phyloP scores from a whole-genome alignment of 2,113 vertebrate species.

The Plotosus lineatus region DNA sequence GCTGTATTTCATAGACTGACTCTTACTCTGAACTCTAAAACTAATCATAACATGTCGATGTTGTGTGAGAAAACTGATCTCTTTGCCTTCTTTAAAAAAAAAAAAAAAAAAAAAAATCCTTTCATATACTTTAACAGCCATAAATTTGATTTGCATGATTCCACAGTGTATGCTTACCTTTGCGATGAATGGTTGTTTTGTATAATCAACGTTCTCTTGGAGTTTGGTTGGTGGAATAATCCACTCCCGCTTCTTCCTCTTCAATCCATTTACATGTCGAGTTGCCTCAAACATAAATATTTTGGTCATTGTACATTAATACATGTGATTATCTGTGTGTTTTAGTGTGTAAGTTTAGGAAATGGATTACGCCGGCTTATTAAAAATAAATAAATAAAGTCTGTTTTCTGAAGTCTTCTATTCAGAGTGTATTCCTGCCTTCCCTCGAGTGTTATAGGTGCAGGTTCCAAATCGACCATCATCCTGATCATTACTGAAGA shows the following conservation, averaged over 20 bases:
- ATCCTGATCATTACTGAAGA: not conserved
- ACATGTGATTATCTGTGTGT: not conserved
- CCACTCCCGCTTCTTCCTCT: conserved; percentile 69
- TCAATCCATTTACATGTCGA: conserved; percentile 26
- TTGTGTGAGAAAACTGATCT: not conserved
- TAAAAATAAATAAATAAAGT: not conserved
- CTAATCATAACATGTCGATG: not conserved
- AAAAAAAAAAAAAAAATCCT: too few species aligned
- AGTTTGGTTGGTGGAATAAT: conserved; percentile 67
- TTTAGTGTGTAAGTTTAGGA: too few species aligned
- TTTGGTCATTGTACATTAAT: not conserved
- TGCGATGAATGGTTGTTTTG: conserved; percentile 53
- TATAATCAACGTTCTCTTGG: conserved; percentile 65
- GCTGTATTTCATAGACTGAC: not conserved
- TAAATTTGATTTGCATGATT: not conserved
- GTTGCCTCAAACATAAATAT: conserved; percentile 22
- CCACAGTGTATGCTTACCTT: conserved; percentile 59
- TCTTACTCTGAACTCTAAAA: not conserved
- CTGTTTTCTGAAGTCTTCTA: not conserved
- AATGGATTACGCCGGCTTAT: not conserved
- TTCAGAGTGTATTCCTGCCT: not conserved
- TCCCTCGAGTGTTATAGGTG: not conserved
- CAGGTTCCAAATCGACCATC: not conserved
- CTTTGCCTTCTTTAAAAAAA: not conserved
- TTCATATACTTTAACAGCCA: not conserved